These are phyloP conservation scores for Chloebia gouldiae DNA, from an alignment of 2,113 vertebrate genomes.

Conservation along the genomic window DNA sequence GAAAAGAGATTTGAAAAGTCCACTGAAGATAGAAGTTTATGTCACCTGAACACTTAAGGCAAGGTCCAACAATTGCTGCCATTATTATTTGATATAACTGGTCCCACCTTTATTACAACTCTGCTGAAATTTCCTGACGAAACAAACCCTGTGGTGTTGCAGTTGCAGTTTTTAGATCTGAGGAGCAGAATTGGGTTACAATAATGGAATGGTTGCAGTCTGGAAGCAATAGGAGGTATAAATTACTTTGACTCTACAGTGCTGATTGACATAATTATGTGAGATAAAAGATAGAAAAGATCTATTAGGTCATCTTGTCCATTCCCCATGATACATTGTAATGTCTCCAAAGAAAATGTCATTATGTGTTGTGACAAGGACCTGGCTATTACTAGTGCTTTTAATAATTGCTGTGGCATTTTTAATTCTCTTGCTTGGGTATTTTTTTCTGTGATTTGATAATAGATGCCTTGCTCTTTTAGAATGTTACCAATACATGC, in stretches of 20 bases:
- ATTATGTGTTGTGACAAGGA: conserved; percentile 21
- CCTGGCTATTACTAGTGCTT: neutral
- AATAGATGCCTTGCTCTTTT: neutral
- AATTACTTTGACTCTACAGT: neutral
- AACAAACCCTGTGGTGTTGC: neutral
- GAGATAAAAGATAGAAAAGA: conserved; percentile 26
- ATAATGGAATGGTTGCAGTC: neutral
- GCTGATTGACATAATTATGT: conserved; percentile 34
- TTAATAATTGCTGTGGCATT: conserved; percentile 10
- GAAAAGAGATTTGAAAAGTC: neutral
- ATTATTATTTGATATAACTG: neutral
- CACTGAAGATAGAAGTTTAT: neutral
- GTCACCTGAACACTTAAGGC: neutral
- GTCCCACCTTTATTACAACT: neutral
- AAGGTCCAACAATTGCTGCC: neutral
- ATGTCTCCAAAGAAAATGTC: conserved; percentile 9
- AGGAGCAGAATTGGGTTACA: neutral
- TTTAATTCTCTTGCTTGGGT: neutral
- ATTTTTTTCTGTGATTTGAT: neutral
- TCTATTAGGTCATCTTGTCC: conserved; percentile 32
- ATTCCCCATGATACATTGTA: conserved; percentile 1
- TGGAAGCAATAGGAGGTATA: neutral
- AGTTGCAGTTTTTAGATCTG: neutral
- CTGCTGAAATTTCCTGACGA: neutral
- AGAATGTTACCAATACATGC: neutral